These are phyloP conservation scores for Girardinus metallicus DNA, from an alignment of 2,797 vertebrate genomes.

Conservation along the genomic window DNA sequence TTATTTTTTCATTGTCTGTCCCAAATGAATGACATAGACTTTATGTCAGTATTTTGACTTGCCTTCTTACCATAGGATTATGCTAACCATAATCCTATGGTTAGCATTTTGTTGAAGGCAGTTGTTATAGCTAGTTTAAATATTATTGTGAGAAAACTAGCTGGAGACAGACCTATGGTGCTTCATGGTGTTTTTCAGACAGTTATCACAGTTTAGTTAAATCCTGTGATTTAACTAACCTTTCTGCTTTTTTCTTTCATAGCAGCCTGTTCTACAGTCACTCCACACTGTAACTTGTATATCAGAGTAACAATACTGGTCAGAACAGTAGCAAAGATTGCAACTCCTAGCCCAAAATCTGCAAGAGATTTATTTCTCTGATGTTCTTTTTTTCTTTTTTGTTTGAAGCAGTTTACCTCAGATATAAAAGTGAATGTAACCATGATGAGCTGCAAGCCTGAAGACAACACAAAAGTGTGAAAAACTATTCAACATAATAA, in stretches of 20 bases:
- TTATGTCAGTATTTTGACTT: not conserved
- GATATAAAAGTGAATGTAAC: not conserved
- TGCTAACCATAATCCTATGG: too few species aligned
- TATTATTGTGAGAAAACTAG: not conserved
- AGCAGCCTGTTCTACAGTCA: not conserved
- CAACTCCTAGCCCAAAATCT: not conserved
- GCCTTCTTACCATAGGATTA: not conserved
- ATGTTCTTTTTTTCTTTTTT: not conserved
- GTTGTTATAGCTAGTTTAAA: not conserved
- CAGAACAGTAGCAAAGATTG: not conserved
- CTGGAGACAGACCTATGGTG: not conserved
- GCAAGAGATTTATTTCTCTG: not conserved
- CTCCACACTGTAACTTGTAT: too few species aligned
- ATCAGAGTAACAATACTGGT: not conserved
- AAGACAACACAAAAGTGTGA: not conserved
- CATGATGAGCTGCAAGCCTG: not conserved
- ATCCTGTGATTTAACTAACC: not conserved
- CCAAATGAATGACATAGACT: not conserved
- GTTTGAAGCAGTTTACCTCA: not conserved
- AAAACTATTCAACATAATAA: not conserved
- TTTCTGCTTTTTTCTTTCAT: not conserved
- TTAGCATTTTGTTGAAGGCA: not conserved
- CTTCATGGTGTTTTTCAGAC: not conserved
- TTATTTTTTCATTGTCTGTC: not conserved
- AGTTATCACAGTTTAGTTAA: not conserved